Conservation (phyloP, 2,888 invertebrate genomes). For the Rhagium mordax region DNA sequence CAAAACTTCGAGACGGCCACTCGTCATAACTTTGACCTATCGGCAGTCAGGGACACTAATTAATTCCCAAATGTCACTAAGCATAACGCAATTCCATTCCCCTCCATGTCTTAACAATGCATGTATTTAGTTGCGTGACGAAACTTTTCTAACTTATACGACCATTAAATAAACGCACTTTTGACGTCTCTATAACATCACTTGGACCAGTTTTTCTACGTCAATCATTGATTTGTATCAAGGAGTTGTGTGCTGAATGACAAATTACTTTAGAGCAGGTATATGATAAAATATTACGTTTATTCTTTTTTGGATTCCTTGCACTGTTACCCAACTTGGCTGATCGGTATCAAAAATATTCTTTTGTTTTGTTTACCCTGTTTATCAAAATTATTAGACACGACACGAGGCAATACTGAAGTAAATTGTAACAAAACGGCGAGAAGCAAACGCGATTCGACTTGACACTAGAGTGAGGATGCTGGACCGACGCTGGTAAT, state of each 20-base stretch:
- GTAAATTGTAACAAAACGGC: constrained; percentile 49
- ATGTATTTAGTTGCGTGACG: constrained; percentile 54
- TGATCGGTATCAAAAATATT: constrained; percentile 43
- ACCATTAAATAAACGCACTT: constrained; percentile 45
- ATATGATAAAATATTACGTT: constrained; percentile 36
- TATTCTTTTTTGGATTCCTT: constrained; percentile 31
- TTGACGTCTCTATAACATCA: constrained; percentile 65
- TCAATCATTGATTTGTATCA: constrained; percentile 59
- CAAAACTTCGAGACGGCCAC: constrained; percentile 56
- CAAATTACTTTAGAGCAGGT: constrained; percentile 55
- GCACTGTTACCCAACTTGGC: constrained; percentile 22
- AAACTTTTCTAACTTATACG: constrained; percentile 46
- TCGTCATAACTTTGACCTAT: constrained; percentile 61
- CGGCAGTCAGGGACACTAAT: constrained; percentile 51
- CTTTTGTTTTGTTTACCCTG: constrained; percentile 36
- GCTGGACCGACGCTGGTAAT: constrained; percentile 69
- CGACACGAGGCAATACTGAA: constrained; percentile 50
- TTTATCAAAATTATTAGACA: constrained; percentile 37
- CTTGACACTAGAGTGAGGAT: constrained; percentile 67
- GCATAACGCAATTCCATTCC: constrained; percentile 57
- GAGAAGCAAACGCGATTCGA: constrained; percentile 65
- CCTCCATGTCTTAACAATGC: constrained; percentile 54
- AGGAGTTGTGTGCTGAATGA: constrained; percentile 60
- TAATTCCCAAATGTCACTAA: constrained; percentile 63
- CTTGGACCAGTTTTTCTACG: constrained; percentile 63